Conservation (phyloP, 1,140 invertebrate species). For the Drosophila nikananu region DNA sequence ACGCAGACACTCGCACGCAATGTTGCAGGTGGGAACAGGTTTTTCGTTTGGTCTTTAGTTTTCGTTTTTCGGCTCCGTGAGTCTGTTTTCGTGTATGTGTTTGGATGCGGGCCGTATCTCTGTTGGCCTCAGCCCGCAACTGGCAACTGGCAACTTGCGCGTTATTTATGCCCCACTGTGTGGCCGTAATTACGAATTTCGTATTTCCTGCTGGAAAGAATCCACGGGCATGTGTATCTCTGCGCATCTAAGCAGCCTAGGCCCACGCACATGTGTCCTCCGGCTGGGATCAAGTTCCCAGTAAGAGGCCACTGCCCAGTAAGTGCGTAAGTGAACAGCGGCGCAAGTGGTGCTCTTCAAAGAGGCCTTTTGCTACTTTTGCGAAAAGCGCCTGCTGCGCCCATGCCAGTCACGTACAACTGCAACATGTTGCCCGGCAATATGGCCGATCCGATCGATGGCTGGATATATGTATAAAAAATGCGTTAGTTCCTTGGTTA, state of each 20-base stretch:
- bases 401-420: slow-evolving; percentile 68
- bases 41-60: slow-evolving; percentile 34
- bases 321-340: slow-evolving; percentile 45
- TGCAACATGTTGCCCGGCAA: slow-evolving; percentile 66
- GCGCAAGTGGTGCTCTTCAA: slow-evolving; percentile 44
- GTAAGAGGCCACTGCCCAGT: slow-evolving; percentile 50
- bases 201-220: slow-evolving; percentile 44
- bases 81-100: slow-evolving; percentile 14
- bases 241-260: slow-evolving; percentile 3
- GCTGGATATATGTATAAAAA: background rate
- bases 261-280: slow-evolving; percentile 54
- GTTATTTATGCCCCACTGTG: slow-evolving; percentile 81
- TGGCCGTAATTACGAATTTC: slow-evolving; percentile 71
- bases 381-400: slow-evolving; percentile 41
- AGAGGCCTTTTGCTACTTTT: slow-evolving; percentile 17
- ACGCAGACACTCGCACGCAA: slow-evolving; percentile 39
- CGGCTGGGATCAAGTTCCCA: slow-evolving; percentile 51
- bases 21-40: slow-evolving; percentile 83
- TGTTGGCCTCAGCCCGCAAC: slow-evolving; percentile 53
- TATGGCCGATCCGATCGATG: slow-evolving; percentile 74
- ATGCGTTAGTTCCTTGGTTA: slow-evolving; percentile 22
- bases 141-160: slow-evolving; percentile 27
- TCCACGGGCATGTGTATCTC: slow-evolving; percentile 12
- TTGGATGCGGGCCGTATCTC: slow-evolving; percentile 80
- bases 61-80: slow-evolving; percentile 24